Evolutionary conservation across 2,888 invertebrate species (phyloP).

Genomic region (Zaprionus obscuricornis): DNA sequence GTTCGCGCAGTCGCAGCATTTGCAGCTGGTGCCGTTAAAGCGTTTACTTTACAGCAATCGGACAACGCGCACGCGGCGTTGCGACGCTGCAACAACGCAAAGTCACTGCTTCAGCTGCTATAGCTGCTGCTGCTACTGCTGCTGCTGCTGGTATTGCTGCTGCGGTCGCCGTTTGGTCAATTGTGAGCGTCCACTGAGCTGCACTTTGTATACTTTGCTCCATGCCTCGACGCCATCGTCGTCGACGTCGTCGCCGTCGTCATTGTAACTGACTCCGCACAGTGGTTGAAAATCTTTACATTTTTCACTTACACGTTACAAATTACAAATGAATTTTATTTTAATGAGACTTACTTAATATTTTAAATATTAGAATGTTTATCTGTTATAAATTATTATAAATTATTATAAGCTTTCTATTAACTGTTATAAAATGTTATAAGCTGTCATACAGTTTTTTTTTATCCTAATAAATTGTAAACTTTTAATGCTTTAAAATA

Average conservation of each 20-base stretch:
- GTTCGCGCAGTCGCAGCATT: conserved; percentile 38
- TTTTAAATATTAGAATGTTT: no score
- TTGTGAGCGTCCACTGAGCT: no score
- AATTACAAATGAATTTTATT: no score
- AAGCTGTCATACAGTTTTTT: no score
- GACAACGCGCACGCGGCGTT: neutral
- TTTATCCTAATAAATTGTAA: no score
- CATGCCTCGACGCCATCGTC: conserved; percentile 7
- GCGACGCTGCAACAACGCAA: conserved; percentile 33
- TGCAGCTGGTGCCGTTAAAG: conserved; percentile 59
- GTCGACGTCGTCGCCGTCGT: conserved; percentile 14
- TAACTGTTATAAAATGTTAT: no score
- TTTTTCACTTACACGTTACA: neutral
- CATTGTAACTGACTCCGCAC: conserved; percentile 31
- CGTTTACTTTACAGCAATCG: conserved; percentile 41
- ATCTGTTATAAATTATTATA: no score
- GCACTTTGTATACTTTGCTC: conserved; percentile 29
- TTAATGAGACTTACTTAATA: no score
- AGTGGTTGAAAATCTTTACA: conserved; percentile 29
- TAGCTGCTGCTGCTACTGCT: conserved; percentile 12
- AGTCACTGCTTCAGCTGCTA: conserved; percentile 14
- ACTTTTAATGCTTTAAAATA: no score
- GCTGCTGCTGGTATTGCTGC: conserved; percentile 4
- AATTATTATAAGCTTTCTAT: no score
- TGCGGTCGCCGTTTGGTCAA: no score